phyloP scores from a whole-genome alignment of 2,113 vertebrate species.

The Anguilla japonica region DNA sequence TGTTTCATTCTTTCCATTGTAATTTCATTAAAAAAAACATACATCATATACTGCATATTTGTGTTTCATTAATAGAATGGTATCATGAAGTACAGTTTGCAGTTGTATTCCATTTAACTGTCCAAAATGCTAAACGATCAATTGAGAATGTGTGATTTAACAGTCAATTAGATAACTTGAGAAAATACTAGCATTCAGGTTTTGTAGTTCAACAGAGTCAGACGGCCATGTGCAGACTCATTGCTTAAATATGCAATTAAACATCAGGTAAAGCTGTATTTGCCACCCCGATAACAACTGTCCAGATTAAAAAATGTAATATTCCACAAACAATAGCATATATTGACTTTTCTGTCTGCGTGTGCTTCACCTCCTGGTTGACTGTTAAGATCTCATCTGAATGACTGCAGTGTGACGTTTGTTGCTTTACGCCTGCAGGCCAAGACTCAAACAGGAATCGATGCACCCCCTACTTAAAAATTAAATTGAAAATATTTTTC shows the following conservation, averaged over 20 bases:
- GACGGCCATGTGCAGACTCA: too few relatives aligned
- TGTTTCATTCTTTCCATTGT: too few relatives aligned
- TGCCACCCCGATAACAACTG: neutral
- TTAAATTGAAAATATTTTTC: constrained; percentile 68
- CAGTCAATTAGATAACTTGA: too few relatives aligned
- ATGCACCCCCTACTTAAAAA: constrained; percentile 62
- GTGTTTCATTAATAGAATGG: too few relatives aligned
- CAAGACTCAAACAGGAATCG: constrained; percentile 61
- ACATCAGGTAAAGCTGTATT: neutral
- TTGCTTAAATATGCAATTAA: neutral
- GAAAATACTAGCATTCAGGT: neutral
- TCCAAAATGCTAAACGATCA: neutral
- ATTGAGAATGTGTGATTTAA: neutral
- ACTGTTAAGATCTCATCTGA: neutral
- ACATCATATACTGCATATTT: too few relatives aligned
- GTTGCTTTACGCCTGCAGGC: constrained; percentile 47
- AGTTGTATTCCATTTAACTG: neutral
- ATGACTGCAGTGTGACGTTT: constrained; percentile 5
- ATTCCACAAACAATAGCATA: neutral
- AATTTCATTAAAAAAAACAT: too few relatives aligned
- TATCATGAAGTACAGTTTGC: neutral
- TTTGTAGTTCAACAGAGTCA: neutral
- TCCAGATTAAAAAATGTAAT: neutral
- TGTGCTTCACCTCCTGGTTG: neutral
- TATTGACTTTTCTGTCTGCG: neutral